phyloP scores from a whole-genome alignment of 2,797 vertebrate genomes.

The Ficedula albicollis region DNA sequence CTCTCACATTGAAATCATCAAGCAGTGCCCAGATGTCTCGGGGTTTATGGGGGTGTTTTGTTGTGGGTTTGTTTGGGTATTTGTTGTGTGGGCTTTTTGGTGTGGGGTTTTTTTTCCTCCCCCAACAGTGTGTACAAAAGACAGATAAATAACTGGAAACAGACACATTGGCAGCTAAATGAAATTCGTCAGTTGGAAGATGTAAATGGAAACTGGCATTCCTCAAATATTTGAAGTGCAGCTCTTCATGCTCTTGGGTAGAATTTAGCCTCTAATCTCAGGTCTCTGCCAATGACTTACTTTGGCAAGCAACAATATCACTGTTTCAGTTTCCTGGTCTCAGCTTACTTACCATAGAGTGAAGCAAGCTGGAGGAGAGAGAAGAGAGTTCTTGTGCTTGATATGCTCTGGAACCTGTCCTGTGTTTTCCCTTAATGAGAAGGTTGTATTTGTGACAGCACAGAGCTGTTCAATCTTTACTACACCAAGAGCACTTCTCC shows the following conservation, averaged over 20 bases:
- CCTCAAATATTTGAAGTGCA: neutral
- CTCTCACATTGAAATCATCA: neutral
- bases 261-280: neutral
- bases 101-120: fast-evolving
- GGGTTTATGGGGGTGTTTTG: neutral
- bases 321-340: neutral
- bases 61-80: neutral
- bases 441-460: neutral
- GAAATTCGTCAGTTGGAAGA: neutral
- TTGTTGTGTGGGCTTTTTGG: neutral
- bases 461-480: neutral
- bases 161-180: neutral
- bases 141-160: neutral
- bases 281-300: neutral
- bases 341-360: neutral
- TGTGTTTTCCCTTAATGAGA: neutral
- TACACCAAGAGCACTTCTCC: neutral
- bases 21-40: neutral
- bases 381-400: neutral
- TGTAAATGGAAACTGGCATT: neutral
- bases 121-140: too few species aligned
- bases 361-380: neutral
- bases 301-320: neutral
- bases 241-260: neutral
- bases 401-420: neutral